Conservation (phyloP, 1,140 invertebrate genomes). For the Drosophila seguyi region DNA sequence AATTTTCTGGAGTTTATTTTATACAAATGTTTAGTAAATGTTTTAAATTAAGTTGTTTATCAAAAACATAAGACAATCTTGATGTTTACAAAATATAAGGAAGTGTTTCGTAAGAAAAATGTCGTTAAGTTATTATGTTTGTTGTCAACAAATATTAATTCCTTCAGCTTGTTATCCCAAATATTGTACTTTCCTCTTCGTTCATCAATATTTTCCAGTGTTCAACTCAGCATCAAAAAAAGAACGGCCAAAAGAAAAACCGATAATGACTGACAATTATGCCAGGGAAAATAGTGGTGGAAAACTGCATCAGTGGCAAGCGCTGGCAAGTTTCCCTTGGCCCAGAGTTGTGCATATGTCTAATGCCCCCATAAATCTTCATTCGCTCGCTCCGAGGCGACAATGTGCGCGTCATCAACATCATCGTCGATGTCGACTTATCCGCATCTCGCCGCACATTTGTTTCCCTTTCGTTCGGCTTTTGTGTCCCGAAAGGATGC, state of each 20-base stretch:
- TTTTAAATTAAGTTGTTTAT: background rate
- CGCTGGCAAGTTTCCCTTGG: background rate
- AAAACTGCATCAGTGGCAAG: slow-evolving; percentile 1
- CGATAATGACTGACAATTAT: slow-evolving; percentile 24
- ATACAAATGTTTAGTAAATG: background rate
- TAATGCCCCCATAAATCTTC: slow-evolving; percentile 77
- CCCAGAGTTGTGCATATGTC: slow-evolving; percentile 41
- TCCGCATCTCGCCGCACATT: slow-evolving; percentile 57
- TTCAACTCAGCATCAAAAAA: background rate
- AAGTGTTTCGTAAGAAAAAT: no score
- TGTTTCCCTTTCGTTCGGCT: slow-evolving; percentile 63
- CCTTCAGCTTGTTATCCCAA: background rate
- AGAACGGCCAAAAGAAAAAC: background rate
- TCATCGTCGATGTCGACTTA: slow-evolving; percentile 49
- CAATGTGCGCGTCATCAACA: slow-evolving; percentile 53
- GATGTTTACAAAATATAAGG: no score
- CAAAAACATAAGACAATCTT: no score
- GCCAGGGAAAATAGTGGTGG: slow-evolving; percentile 7
- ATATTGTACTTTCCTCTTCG: background rate
- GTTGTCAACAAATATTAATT: no score
- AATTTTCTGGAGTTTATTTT: background rate
- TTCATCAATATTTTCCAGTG: background rate
- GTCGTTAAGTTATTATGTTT: no score
- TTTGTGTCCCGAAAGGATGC: slow-evolving; percentile 65
- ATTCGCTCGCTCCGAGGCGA: slow-evolving; percentile 65